Conservation (phyloP, 2,113 vertebrate genomes). For the Melanerpes formicivorus region DNA sequence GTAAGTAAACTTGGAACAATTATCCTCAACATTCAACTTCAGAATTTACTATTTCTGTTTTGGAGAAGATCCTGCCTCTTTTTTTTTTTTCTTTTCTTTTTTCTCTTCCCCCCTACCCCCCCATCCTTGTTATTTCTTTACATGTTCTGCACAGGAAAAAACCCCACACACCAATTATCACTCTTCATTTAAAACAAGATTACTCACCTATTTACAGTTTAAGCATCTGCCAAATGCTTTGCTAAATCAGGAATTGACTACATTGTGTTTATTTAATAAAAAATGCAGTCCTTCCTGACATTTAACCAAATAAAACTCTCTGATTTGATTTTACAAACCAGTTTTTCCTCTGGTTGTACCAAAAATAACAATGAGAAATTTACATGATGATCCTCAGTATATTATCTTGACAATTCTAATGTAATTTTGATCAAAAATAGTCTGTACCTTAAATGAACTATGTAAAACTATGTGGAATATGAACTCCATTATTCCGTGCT, state of each 20-base stretch:
- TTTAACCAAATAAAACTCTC: background rate
- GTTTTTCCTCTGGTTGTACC: background rate
- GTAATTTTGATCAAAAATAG: background rate
- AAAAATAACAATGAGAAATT: background rate
- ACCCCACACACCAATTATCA: accelerated
- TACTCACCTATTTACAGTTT: background rate
- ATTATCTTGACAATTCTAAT: background rate
- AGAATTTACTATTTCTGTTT: background rate
- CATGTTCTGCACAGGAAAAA: background rate
- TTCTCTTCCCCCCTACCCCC: too few relatives aligned
- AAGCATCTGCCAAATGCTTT: background rate
- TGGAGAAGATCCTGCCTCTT: background rate
- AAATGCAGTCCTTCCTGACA: background rate
- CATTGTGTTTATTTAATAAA: background rate
- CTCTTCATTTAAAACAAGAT: background rate
- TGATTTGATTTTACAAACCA: background rate
- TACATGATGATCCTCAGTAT: background rate
- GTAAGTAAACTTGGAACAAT: background rate
- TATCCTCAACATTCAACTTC: background rate
- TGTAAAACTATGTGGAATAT: background rate
- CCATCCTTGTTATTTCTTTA: background rate
- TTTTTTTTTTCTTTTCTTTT: too few relatives aligned
- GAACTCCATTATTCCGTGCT: background rate
- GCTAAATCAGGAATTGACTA: background rate
- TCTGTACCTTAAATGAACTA: background rate